Percentiles rank a stretch among this genome's conserved stretches.
phyloP scores from a whole-genome alignment of 2,113 vertebrate genomes.

The human (Homo sapiens) region GRCh38 chr9:111589001-111589500 shows the following conservation, averaged over 20 bases:
- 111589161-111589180: not conserved
- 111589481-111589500: no score
- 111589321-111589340: not conserved
- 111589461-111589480: no score
- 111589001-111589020: not conserved
- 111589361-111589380: not conserved
- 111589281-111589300: not conserved
- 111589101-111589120: not conserved
- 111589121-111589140: not conserved
- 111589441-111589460: no score
- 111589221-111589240: not conserved
- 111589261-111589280: not conserved
- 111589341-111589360: not conserved
- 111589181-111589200: slow-evolving; percentile 2
- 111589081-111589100: not conserved
- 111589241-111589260: not conserved
- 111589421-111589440: no score
- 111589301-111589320: not conserved
- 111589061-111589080: not conserved
- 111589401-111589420: not conserved
- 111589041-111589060: not conserved
- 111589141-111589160: not conserved
- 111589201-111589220: not conserved
- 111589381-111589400: not conserved
- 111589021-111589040: not conserved